Evolutionary conservation across 2,888 invertebrate genomes (phyloP), one percentile per base, ranked within the genome.

Genomic region (Autographa gamma): DNA sequence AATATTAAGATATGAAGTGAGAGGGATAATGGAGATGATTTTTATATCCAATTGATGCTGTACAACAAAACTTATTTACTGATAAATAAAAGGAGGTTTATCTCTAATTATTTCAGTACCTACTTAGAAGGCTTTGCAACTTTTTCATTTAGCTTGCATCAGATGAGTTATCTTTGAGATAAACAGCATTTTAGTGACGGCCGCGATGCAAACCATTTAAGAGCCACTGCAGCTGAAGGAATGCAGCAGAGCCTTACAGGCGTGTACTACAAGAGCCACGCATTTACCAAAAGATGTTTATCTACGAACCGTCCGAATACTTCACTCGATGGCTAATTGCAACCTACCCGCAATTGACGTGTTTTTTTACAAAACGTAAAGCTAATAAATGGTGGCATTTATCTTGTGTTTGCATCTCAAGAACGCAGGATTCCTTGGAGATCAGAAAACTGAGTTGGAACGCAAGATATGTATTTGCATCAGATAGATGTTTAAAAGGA

Each of bases 301-400:
- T 83, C 84, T 81, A 71, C 52, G 66, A 70, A 61, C 58, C 52
- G 63, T 58, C 68, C 63, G 69, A 81, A 84, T 79, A 71, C 69
- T 34, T 76, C 66, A 74, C 63, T 54, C 11, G 52, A 60, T 54
- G 65, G 74, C 75, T 82, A 82, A 82, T 82, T 82, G 80, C 73
- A 9, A 14, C 63, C 74, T 76, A 78, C 71, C 54, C 16, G 76
- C 76, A 76, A 83, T 77, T 79, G 79, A 79, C 77, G 74, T 77
- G 80, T 81, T 81, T 84, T 79, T 81, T 71, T 61, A 72, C 65
- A 81, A 77, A 80, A 78, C 73, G 79, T 69, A 68, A 63, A 67
- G 60, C 64, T 76, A 74, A 76, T 76, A 81, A 79, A 79, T 59
- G 77, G 19, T 54, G 32, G 52, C 62, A 75, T 52, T 56, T 83